phyloP scores from a whole-genome alignment of 2,888 invertebrate species.

The Lagria hirta region DNA sequence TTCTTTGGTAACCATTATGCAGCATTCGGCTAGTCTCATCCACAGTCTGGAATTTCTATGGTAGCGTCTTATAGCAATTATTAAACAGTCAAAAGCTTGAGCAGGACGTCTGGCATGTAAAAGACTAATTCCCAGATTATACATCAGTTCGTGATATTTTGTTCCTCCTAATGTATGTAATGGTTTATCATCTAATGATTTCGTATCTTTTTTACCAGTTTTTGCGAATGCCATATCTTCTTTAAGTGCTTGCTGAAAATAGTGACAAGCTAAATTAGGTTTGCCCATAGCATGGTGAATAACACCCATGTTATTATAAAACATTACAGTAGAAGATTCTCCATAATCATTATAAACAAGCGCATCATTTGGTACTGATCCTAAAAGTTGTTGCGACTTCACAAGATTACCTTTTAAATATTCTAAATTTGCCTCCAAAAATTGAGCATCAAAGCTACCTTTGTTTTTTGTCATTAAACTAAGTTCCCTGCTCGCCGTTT shows the following conservation, averaged over 20 bases:
- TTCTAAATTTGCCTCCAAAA: conserved; percentile 65
- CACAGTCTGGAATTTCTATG: conserved; percentile 89
- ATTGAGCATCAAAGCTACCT: conserved; percentile 58
- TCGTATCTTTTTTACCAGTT: conserved; percentile 45
- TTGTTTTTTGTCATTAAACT: conserved; percentile 8
- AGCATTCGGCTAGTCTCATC: conserved; percentile 92
- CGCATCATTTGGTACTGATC: conserved; percentile 53
- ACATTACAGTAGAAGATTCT: conserved; percentile 64
- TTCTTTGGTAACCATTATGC: conserved; percentile 66
- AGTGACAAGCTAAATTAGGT: conserved; percentile 76
- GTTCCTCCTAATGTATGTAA: conserved; percentile 65
- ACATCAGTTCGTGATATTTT: conserved; percentile 67
- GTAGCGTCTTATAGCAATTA: conserved; percentile 81
- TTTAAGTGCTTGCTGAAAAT: conserved; percentile 76
- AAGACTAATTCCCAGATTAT: conserved; percentile 82
- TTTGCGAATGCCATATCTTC: conserved; percentile 62
- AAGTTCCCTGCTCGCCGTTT: conserved; percentile 49
- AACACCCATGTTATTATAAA: conserved; percentile 81
- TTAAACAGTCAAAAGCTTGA: conserved; percentile 88
- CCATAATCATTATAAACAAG: conserved; percentile 58
- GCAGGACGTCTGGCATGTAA: conserved; percentile 77
- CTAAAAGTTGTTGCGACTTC: conserved; percentile 63
- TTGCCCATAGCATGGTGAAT: conserved; percentile 80
- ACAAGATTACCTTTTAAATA: conserved; percentile 65
- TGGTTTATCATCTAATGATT: conserved; percentile 53